Base-by-base conservation (phyloP, 37 sponge, comb jelly and placozoan species). In the Halisarca cf. caerulea region DNA sequence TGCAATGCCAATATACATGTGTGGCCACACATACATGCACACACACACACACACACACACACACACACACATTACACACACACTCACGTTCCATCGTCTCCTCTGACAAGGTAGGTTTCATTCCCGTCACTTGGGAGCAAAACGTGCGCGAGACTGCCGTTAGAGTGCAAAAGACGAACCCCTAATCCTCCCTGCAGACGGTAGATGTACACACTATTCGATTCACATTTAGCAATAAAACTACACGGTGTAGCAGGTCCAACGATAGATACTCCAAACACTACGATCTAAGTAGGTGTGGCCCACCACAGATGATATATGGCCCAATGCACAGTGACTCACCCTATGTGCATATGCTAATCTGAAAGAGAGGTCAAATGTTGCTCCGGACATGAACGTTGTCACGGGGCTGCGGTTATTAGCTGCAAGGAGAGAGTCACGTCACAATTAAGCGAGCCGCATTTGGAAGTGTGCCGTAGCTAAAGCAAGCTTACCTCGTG, bases 291-390 rank as follows among this genome's bases (percentile, higher is more conserved):
- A n/a, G n/a, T n/a, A n/a, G n/a, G n/a, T n/a, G n/a, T n/a, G n/a
- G n/a, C n/a, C n/a, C n/a, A n/a, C n/a, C n/a, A n/a, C n/a, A n/a
- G n/a, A n/a, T n/a, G n/a, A n/a, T n/a, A n/a, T n/a, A n/a, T n/a
- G n/a, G n/a, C n/a, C n/a, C n/a, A n/a, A 47, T 47, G 44, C 42
- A 72, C 68, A 27, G 18, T 5, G 23, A 74, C 89, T 88, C 27
- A 84, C 89, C 39, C 91, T 82, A 80, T 90, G 91, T 20, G 85
- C 82, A 57, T 86, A 90, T 0, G 86, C 86, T 41, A 90, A 23
- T 39, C 89, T 90, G 64, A 77, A 92, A 24, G 90, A 75, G 57
- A 86, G 54, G 27, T 81, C 66, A 23, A 92, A 37, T 4, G 45
- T 60, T 6, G 87, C 61, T 51, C 90, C 93, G 23, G 84, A 58